A percentile compares a stretch with the other conserved stretches of the same genome.
Evolutionary conservation across 2,113 vertebrate genomes (phyloP).

Genomic region (Tyrannus savana): DNA sequence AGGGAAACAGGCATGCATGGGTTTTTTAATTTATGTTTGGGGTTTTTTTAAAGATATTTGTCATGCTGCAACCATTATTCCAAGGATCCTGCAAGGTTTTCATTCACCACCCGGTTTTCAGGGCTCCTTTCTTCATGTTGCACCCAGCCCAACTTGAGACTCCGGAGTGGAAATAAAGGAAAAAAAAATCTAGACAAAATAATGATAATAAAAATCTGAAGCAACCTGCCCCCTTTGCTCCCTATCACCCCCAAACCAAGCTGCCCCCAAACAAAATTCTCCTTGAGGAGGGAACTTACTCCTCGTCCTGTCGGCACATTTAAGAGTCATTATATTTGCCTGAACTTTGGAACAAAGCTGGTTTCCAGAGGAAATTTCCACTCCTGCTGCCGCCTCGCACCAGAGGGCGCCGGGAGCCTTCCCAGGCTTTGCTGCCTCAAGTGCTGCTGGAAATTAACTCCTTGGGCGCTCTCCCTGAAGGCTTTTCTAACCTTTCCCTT

Average conservation of each 20-base stretch:
- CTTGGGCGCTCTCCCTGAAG: background rate
- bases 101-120: background rate
- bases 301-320: background rate
- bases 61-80: background rate
- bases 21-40: background rate
- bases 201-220: background rate
- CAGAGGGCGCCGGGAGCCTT: conserved; percentile 51
- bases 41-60: background rate
- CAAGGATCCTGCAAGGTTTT: background rate
- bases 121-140: background rate
- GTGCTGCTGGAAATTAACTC: background rate
- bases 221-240: background rate
- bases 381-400: background rate
- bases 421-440: background rate
- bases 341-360: conserved; percentile 10
- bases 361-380: conserved; percentile 55
- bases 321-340: background rate
- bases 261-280: background rate
- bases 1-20: background rate
- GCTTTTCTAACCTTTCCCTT: background rate
- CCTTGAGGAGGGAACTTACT: background rate
- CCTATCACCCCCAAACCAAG: background rate
- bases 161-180: background rate
- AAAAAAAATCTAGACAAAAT: background rate
- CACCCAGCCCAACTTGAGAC: background rate